Evolutionary conservation across 2,888 invertebrate species (phyloP).

Genomic region (Blomia tropicalis): DNA sequence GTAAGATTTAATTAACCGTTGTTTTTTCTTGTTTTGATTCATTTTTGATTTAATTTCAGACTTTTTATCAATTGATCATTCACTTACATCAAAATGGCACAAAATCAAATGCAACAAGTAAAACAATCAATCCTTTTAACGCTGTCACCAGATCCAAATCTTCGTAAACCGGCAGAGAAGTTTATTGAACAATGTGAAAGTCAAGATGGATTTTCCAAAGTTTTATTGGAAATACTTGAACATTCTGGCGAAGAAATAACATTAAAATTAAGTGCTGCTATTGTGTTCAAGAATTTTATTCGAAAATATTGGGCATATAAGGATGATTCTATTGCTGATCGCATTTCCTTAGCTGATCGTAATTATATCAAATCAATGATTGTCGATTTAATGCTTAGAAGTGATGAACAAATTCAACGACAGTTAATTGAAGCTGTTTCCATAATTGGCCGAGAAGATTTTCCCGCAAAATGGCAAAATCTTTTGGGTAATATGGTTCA

Average conservation of each 20-base stretch:
- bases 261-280: conserved; percentile 71
- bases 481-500: conserved; percentile 82
- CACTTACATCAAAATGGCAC: background rate
- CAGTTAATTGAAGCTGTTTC: conserved; percentile 89
- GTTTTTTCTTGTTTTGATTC: too few species aligned
- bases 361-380: conserved; percentile 64
- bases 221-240: conserved; percentile 68
- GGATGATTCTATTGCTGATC: conserved; percentile 57
- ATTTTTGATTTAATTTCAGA: too few species aligned
- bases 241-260: conserved; percentile 53
- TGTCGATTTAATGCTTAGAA: conserved; percentile 77
- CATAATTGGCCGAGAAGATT: conserved; percentile 89
- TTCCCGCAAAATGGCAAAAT: conserved; percentile 88
- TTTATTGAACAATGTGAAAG: conserved; percentile 74
- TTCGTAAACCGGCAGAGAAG: conserved; percentile 80
- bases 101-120: background rate
- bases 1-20: too few species aligned
- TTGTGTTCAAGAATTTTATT: conserved; percentile 90
- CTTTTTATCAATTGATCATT: too few species aligned
- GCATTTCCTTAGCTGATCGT: conserved; percentile 63
- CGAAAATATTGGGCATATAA: conserved; percentile 73
- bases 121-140: conserved; percentile 64
- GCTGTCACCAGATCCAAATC: conserved; percentile 59
- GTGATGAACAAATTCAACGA: conserved; percentile 73
- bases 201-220: conserved; percentile 73